Evolutionary conservation across 2,797 vertebrate genomes (phyloP), one percentile per base, ranked within the genome.

Genomic region (Oryzias dopingdopingensis): DNA sequence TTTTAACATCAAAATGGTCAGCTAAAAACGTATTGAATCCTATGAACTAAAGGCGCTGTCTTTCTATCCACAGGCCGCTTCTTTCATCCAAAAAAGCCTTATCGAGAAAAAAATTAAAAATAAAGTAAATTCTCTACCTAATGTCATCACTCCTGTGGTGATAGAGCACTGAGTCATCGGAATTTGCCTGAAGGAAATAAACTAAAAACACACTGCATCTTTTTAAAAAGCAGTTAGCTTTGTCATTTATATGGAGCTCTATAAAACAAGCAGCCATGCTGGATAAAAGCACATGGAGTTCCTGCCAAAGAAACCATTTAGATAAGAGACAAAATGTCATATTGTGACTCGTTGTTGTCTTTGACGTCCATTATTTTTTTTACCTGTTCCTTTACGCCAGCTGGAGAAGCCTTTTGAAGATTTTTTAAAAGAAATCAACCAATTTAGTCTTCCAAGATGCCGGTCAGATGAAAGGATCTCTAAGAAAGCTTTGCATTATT

Each of bases 31-130:
- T 56, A 13, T 61, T 58, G 26, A 62, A 56, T 61, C 44, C 1
- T 70, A 74, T 72, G 61, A 79, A 64, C 59, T 62, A 62, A 58
- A 68, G 65, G 61, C 65, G 67, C 45, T 45, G 65, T 59, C 56
- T 52, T 40, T 50, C 57, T 23, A 65, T 74, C 72, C 75, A 56
- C 62, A 62, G 42, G 44, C 24, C 10, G 18, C 40, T 61, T 59
- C 41, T 67, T 69, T 43, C 4, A 53, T 69, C 62, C 52, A 65
- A 47, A 60, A 66, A 54, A 45, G 54, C 56, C 59, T 32, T 26
- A 32, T 26, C 57, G 52, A 53, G 40, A 22, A 47, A 20, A 56
- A 56, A 20, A 51, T 24, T 1, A 12, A 8, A 32, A 37, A 12
- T 37, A 37, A 37, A 37, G 12, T 3, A 49, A 40, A 41, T 37